A percentile compares a stretch with the other conserved stretches of the same genome.
Conservation (phyloP, 2,113 vertebrate genomes). For the Paracanthobrama guichenoti region DNA sequence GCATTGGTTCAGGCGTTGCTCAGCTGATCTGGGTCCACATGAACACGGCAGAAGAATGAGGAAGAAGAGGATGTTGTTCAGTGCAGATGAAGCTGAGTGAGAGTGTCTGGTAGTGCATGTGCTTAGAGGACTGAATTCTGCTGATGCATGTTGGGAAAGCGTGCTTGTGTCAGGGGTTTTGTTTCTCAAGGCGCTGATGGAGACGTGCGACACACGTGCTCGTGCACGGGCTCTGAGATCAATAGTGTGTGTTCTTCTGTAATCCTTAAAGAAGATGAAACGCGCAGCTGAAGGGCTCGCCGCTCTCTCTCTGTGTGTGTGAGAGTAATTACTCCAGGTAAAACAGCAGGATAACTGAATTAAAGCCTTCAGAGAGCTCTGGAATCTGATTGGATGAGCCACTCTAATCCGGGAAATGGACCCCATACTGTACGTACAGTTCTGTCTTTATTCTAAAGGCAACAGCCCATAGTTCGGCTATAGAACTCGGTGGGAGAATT, state of each 20-base stretch:
- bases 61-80: too few species aligned
- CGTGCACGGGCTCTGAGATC: not conserved
- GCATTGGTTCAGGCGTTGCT: conserved; percentile 4
- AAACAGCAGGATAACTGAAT: conserved; percentile 6
- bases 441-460: too few species aligned
- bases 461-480: too few species aligned
- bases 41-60: not conserved
- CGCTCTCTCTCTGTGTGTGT: not conserved
- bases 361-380: not conserved
- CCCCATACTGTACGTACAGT: not conserved
- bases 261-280: conserved; percentile 18
- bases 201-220: not conserved
- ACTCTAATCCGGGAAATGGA: not conserved
- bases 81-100: too few species aligned
- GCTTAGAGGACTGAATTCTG: too few species aligned
- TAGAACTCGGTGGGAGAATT: too few species aligned
- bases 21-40: not conserved
- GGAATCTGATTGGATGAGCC: not conserved
- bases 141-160: too few species aligned
- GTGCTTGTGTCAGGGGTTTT: too few species aligned
- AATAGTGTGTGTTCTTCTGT: not conserved
- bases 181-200: too few species aligned
- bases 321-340: not conserved
- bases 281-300: not conserved
- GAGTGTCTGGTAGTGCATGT: too few species aligned